Evolutionary conservation across 2,797 vertebrate genomes (phyloP), one percentile per base, ranked within the genome.

Genomic region (Percopsis omiscomaycus): DNA sequence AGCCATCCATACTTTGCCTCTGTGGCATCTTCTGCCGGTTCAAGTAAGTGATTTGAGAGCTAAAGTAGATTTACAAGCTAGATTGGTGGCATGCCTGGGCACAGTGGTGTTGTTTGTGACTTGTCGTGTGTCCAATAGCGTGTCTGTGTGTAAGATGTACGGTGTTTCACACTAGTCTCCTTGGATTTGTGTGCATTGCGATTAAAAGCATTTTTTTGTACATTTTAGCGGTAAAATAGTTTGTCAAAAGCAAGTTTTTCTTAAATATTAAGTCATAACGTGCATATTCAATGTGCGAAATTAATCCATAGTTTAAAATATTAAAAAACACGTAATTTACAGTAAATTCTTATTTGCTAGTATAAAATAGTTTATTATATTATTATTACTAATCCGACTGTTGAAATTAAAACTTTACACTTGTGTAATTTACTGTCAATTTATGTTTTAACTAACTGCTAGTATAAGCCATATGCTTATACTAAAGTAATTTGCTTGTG

Each of bases 1-100:
- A 84, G 92, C 84, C 94, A 95, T 78, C 95, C 95, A 50, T 95
- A 94, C 11, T 94, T 94, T 16, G 86, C 92, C 77, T 93, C 93
- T 57, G 85, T 93, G 69, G 86, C 82, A 65, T 89, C 93, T 64
- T 89, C 91, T 58, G 85, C 93, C 74, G 87, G 77, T 74, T 89
- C 94, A 87, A 93, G 95, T 97, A 94, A 95, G 95, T 96, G 74
- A 59, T 82, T 71, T 62, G 60, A 71, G 64, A 53, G 32, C 44
- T 59, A 61, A 4, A 47, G 28, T 48, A 45, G 46, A 75, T 47
- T 29, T 53, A 42, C 3, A 0, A 15, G 45, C 27, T 14, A 37
- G 54, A 53, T 48, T 55, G 73, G 64, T 69, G 62, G 59, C 69
- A 71, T 75, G 67, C 54, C 12, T 55, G 27, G 49, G 5, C 53